Evolutionary conservation across 1,140 invertebrate genomes (phyloP).

Genomic region (Aphis craccivora): DNA sequence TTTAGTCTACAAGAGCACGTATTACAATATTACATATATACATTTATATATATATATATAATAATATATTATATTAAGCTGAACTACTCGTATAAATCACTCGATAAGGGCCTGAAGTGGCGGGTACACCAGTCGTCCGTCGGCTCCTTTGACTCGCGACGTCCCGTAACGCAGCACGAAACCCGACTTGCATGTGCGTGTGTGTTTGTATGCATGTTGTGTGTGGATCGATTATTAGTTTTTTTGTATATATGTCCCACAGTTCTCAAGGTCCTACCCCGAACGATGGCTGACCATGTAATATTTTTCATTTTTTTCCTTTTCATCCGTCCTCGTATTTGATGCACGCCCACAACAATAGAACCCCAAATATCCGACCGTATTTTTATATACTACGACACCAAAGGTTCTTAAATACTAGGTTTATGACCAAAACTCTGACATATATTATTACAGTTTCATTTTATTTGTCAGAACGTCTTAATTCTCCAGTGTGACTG

Average conservation of each 20-base stretch:
- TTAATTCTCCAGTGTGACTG: not conserved
- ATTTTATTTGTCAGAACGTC: not conserved
- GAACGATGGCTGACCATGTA: conserved; percentile 23
- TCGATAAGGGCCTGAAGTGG: conserved; percentile 24
- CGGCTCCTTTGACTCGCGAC: conserved; percentile 52
- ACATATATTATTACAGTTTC: conserved; percentile 32
- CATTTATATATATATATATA: not conserved
- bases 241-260: conserved; percentile 30
- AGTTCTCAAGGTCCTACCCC: conserved; percentile 42
- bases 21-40: not conserved
- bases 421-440: conserved; percentile 35
- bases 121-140: conserved; percentile 37
- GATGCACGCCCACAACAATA: conserved; percentile 23
- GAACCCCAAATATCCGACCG: conserved; percentile 19
- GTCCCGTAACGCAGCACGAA: conserved; percentile 23
- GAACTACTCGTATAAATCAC: conserved; percentile 41
- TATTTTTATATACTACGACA: not conserved
- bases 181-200: not conserved
- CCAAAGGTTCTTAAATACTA: conserved; percentile 23
- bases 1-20: conserved; percentile 15
- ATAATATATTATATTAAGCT: conserved; percentile 12
- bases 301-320: conserved; percentile 37
- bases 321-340: not conserved
- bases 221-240: conserved; percentile 54
- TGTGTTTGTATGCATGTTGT: not conserved